phyloP scores from a whole-genome alignment of 2,113 vertebrate genomes.

The Megaceryle maxima region DNA sequence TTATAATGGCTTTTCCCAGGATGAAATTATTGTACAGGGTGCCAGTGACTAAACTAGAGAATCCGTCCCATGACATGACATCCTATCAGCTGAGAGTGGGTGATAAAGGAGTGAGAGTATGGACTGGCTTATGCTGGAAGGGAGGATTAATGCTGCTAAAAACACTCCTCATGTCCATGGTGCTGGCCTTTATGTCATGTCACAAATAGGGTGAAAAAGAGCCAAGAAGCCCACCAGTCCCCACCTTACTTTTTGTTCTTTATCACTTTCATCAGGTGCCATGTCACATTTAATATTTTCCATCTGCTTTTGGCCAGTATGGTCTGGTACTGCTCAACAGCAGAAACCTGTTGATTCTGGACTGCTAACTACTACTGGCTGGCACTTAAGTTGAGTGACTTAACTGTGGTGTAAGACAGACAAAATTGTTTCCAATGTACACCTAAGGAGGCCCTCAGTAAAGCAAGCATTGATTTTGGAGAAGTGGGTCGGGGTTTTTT shows the following conservation, averaged over 20 bases:
- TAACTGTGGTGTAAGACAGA: conserved; percentile 75
- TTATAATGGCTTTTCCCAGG: background rate
- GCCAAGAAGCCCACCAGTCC: background rate
- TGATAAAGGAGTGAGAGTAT: background rate
- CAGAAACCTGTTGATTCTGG: conserved; percentile 77
- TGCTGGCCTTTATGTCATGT: background rate
- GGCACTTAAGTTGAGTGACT: conserved; percentile 66
- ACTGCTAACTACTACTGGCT: conserved; percentile 58
- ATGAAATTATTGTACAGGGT: background rate
- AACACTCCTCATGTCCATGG: background rate
- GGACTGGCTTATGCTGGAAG: background rate
- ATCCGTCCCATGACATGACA: background rate
- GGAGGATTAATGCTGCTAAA: background rate
- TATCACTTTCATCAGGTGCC: conserved; percentile 13
- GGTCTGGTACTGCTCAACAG: conserved; percentile 55
- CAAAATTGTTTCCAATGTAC: conserved; percentile 79
- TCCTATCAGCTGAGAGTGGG: background rate
- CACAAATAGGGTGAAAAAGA: background rate
- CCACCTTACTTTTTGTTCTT: background rate
- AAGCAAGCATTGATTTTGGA: conserved; percentile 83
- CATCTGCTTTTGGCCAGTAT: background rate
- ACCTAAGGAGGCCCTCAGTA: conserved; percentile 79
- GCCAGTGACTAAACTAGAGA: background rate
- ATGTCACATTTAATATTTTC: conserved; percentile 39
- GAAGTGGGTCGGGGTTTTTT: background rate